Percentiles rank a stretch among this genome's conserved stretches.
phyloP scores from a whole-genome alignment of 23 tunicate genomes.

The Ciona savignyi region DNA sequence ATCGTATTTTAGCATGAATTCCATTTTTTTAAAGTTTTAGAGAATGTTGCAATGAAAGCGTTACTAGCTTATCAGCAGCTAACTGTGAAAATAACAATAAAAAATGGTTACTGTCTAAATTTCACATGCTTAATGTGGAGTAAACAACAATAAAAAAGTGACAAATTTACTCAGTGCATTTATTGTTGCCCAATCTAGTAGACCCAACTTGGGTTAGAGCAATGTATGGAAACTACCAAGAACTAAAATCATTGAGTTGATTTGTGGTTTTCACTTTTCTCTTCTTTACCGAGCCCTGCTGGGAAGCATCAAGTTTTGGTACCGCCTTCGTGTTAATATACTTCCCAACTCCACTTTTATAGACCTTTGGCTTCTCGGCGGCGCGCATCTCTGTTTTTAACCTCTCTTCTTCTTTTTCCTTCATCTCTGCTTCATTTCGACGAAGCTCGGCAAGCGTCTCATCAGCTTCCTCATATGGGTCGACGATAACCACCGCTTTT shows the following conservation, averaged over 20 bases:
- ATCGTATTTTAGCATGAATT: no score
- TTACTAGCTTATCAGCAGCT: no score
- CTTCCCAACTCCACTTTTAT: constrained; percentile 82
- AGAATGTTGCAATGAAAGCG: no score
- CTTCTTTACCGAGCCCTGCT: constrained; percentile 19
- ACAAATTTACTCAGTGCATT: no score
- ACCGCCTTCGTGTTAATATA: constrained; percentile 36
- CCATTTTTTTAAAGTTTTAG: no score
- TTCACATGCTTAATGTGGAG: no score
- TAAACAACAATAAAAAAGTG: no score
- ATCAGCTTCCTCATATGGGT: constrained; percentile 95
- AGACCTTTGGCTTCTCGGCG: constrained; percentile 50
- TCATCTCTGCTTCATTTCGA: constrained; percentile 57
- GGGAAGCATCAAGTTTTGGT: neutral
- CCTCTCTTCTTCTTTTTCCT: constrained; percentile 34
- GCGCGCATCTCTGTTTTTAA: constrained; percentile 5
- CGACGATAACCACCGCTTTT: constrained; percentile 75
- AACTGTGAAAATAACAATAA: no score
- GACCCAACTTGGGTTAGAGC: no score
- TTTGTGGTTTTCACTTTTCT: constrained; percentile 30
- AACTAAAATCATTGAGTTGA: constrained; percentile 55
- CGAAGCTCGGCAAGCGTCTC: constrained; percentile 65
- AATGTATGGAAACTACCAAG: constrained; percentile 44
- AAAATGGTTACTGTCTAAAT: no score
- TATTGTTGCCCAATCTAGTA: no score